phyloP scores from a whole-genome alignment of 2,797 vertebrate species.

The Limnodromus scolopaceus region DNA sequence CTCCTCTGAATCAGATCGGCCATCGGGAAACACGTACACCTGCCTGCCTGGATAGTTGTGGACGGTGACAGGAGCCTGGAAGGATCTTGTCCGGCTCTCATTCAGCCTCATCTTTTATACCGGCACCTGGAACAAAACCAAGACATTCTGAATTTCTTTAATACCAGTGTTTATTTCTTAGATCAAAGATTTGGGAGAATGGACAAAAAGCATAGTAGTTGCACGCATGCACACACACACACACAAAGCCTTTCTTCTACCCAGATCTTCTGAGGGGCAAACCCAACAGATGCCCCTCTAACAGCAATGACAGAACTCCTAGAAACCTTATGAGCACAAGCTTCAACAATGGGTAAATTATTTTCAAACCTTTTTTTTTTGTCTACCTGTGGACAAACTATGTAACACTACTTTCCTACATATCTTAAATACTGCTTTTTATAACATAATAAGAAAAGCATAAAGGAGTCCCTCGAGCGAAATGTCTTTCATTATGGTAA shows the following conservation, averaged over 20 bases:
- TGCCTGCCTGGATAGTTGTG: constrained; percentile 85
- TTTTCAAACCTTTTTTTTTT: background rate
- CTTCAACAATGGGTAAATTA: background rate
- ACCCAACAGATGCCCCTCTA: background rate
- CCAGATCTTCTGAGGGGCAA: background rate
- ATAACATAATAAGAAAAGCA: background rate
- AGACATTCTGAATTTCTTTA: background rate
- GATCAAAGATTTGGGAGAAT: rapidly evolving
- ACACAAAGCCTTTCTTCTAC: background rate
- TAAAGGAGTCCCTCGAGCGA: rapidly evolving
- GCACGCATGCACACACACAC: rapidly evolving
- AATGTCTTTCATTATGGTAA: background rate
- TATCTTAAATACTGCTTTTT: background rate
- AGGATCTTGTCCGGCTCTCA: constrained; percentile 77
- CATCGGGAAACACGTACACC: constrained; percentile 84
- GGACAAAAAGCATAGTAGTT: background rate
- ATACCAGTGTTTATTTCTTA: background rate
- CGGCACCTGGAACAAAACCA: constrained; percentile 52
- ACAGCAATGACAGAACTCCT: background rate
- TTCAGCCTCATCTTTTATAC: constrained; percentile 80
- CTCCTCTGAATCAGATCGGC: constrained; percentile 66
- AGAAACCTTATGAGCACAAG: background rate
- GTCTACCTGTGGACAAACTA: background rate
- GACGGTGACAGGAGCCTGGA: constrained; percentile 87
- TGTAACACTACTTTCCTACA: rapidly evolving